phyloP scores from a whole-genome alignment of 1,140 invertebrate species.

The Medauroidea extradentata region DNA sequence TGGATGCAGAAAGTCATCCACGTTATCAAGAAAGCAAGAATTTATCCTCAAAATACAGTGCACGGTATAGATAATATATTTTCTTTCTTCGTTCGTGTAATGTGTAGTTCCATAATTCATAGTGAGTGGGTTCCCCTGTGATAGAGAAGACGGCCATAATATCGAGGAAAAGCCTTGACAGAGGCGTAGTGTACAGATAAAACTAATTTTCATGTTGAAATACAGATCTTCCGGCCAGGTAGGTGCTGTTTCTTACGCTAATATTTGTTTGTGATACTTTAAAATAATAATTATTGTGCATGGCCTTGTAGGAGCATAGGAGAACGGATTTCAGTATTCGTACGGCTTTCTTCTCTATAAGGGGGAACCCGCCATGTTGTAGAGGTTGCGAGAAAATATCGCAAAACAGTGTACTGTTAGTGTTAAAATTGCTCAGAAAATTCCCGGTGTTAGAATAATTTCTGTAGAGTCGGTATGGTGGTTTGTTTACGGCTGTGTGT shows the following conservation, averaged over 20 bases:
- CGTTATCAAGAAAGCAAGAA: conserved; percentile 25
- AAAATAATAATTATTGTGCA: conserved; percentile 26
- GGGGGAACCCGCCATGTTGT: conserved; percentile 49
- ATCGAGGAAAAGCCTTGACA: conserved; percentile 40
- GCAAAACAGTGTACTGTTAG: too few relatives aligned
- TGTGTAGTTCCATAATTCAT: conserved; percentile 21
- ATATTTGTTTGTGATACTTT: conserved; percentile 9
- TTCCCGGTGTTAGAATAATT: too few relatives aligned
- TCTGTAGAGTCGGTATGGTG: too few relatives aligned
- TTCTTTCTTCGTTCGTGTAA: conserved; percentile 15
- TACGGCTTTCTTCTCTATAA: conserved; percentile 46
- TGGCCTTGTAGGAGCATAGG: conserved; percentile 8
- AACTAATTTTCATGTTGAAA: conserved; percentile 30
- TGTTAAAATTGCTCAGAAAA: too few relatives aligned
- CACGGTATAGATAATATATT: conserved; percentile 34
- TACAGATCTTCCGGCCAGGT: conserved; percentile 39
- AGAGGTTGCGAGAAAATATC: conserved; percentile 7
- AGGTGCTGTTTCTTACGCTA: conserved; percentile 29
- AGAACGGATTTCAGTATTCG: background rate
- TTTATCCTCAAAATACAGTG: conserved; percentile 30
- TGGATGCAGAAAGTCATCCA: conserved; percentile 37
- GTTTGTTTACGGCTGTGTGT: too few relatives aligned
- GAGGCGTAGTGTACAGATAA: conserved; percentile 45
- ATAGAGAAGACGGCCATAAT: conserved; percentile 44
- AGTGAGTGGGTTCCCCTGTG: conserved; percentile 30